Percentiles rank a stretch among this genome's conserved stretches.
Conservation (phyloP, 2,888 invertebrate genomes). For the Euplexia lucipara region DNA sequence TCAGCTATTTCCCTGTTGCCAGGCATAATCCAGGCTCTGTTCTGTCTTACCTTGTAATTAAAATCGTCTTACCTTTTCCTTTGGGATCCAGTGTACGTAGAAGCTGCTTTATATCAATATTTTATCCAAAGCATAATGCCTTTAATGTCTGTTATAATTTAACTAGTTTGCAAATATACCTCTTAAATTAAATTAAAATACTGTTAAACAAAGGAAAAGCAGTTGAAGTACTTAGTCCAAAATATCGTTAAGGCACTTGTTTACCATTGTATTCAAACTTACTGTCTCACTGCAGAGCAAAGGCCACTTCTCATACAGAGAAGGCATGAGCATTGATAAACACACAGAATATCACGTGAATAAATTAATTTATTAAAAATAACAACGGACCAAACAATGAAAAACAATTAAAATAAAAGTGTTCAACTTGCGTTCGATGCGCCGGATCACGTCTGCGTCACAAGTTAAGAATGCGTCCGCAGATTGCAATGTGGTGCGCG, state of each 20-base stretch:
- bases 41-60: constrained; percentile 20
- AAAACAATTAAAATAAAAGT: constrained; percentile 66
- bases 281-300: too few species aligned
- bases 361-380: constrained; percentile 43
- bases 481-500: constrained; percentile 56
- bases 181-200: background rate
- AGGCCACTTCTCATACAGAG: too few species aligned
- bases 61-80: constrained; percentile 11
- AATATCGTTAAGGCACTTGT: constrained; percentile 3
- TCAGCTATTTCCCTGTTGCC: constrained; percentile 1
- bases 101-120: constrained; percentile 21
- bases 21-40: constrained; percentile 10
- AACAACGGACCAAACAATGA: constrained; percentile 54
- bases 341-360: too few species aligned
- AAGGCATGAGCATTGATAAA: too few species aligned
- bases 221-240: background rate
- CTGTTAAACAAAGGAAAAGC: background rate
- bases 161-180: constrained; percentile 9
- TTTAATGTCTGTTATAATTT: background rate
- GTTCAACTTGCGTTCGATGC: constrained; percentile 63
- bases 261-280: too few species aligned
- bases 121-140: constrained; percentile 14
- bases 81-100: constrained; percentile 25
- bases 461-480: constrained; percentile 59
- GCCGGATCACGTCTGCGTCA: constrained; percentile 64